Evolutionary conservation across 2,113 vertebrate species (phyloP).

Genomic region (Hypanus sabinus): DNA sequence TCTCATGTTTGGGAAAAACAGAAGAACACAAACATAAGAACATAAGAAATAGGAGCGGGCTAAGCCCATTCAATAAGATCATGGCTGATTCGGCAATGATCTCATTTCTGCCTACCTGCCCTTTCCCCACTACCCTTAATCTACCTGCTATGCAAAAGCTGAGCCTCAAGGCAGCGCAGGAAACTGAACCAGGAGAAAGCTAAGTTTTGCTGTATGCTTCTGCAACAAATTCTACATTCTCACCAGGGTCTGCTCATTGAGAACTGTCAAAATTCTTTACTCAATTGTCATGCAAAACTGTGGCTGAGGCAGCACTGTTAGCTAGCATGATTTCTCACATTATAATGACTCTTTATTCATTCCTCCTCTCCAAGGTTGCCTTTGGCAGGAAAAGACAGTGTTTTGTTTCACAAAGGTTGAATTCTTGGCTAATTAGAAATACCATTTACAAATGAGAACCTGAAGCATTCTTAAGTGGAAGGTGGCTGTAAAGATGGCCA

Average conservation of each 20-base stretch:
- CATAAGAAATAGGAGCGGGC: no score
- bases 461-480: not conserved
- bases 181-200: no score
- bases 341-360: not conserved
- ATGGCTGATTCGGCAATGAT: no score
- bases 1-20: no score
- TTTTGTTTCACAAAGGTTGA: not conserved
- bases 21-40: no score
- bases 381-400: not conserved
- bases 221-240: not conserved
- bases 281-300: not conserved
- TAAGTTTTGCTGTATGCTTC: not conserved
- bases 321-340: not conserved
- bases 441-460: conserved; percentile 20
- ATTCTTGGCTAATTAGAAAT: conserved; percentile 13
- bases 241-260: not conserved
- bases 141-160: no score
- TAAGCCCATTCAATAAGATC: no score
- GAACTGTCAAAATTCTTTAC: not conserved
- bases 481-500: not conserved
- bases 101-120: no score
- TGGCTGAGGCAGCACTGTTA: not conserved
- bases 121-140: no score
- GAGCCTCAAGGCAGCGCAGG: no score
- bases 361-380: not conserved